Base-by-base conservation (phyloP, 2,113 vertebrate species). In the Tragelaphus buxtoni region DNA sequence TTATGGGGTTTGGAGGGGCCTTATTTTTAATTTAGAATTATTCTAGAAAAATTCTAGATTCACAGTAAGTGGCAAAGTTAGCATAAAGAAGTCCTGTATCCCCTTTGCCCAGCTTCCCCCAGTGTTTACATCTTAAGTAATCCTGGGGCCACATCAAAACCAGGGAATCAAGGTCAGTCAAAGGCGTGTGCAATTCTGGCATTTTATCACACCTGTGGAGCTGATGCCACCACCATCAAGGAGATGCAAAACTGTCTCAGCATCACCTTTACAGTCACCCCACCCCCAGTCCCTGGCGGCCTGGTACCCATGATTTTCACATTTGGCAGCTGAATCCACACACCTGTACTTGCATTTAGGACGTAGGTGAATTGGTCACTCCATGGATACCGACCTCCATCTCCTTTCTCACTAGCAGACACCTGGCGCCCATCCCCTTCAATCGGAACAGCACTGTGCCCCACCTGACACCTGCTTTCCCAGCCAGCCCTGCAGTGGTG, bases 161-260 rank as follows among this genome's bases (percentile, higher is more conserved):
- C 55, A 51, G 63, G 42, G 11, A 22, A 10, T 9, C 0, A 11
- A 13, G 51, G 79, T 10, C 17, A 2, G 60, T 56, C 12, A 6
- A 1, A 26, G 7, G 42, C 1, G 16, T 1, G 4, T 10, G 6
- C 2, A 0, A 4, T 5, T 42, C 42, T 42, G 81, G 30, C 9
- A 4, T 7, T 30, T 22, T 22, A 22, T 12, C 82, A 49, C 7
- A 7, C 0, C 5, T 24, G n/a, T 32, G 9, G n/a, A 32, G 39
- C 3, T 30, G 9, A 22, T 20, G 32, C 32, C 18, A 2, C 72
- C 9, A 18, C 53, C 22, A 6, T 32, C 45, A 22, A 1, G 5
- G 13, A 32, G 17, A 42, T 2, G 0, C 56, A 42, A 2, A 32
- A 8, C 26, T 3, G 24, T 20, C 45, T 18, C n/a, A 5, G 9